Percentiles rank a stretch among this genome's conserved stretches.
phyloP scores from a whole-genome alignment of 2,113 vertebrate genomes.

The Pollimyrus isidori region DNA sequence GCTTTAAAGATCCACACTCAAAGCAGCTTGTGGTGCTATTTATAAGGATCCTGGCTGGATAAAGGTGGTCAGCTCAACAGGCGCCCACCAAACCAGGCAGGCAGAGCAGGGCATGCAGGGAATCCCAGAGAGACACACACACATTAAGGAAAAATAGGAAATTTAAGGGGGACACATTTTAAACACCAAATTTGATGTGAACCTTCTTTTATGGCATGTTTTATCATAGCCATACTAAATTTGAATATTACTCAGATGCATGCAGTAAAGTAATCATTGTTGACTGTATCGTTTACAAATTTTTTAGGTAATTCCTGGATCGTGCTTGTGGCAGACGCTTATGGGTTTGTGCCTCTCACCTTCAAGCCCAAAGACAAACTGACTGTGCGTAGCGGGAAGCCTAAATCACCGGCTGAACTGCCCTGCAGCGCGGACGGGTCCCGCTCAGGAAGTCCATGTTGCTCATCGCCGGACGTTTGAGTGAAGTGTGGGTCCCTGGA shows the following conservation, averaged over 20 bases:
- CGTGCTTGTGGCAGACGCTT: slow-evolving; percentile 71
- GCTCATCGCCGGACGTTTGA: slow-evolving; percentile 24
- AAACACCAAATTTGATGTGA: neutral
- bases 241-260: slow-evolving; percentile 6
- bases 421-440: slow-evolving; percentile 35
- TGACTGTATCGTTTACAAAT: neutral
- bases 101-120: neutral
- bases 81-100: neutral
- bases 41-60: slow-evolving; percentile 25
- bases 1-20: slow-evolving; percentile 51
- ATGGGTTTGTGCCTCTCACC: slow-evolving; percentile 79
- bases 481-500: neutral
- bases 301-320: slow-evolving; percentile 79
- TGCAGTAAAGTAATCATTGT: neutral
- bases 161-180: neutral
- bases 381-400: slow-evolving; percentile 66
- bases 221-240: neutral
- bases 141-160: neutral
- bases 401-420: slow-evolving; percentile 41
- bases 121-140: neutral
- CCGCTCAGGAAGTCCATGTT: slow-evolving; percentile 40
- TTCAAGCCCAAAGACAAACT: slow-evolving; percentile 75
- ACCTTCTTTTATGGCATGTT: neutral
- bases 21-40: slow-evolving; percentile 51
- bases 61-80: neutral